Conservation (phyloP, 2,888 invertebrate species). For the Drosophila silvestris region DNA sequence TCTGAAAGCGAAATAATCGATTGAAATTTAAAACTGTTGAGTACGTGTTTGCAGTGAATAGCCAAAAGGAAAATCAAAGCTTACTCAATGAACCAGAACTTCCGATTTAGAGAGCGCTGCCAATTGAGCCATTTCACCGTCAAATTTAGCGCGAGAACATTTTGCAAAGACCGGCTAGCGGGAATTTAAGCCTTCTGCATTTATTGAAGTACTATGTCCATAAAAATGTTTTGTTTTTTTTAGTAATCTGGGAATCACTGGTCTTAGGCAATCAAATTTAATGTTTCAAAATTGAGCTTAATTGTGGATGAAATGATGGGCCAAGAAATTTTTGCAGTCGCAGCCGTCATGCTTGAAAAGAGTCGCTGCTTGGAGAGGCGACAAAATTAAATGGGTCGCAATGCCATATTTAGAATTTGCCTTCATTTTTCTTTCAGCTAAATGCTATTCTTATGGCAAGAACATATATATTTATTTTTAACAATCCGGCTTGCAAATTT, state of each 20-base stretch:
- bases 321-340: slow-evolving; percentile 23
- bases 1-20: slow-evolving; percentile 38
- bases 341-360: slow-evolving; percentile 49
- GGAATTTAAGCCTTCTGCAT: background rate
- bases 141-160: background rate
- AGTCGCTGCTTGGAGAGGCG: slow-evolving; percentile 39
- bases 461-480: slow-evolving; percentile 49
- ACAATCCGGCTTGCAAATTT: slow-evolving; percentile 56
- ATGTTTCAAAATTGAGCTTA: slow-evolving; percentile 73
- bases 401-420: slow-evolving; percentile 69
- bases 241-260: background rate
- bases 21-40: slow-evolving; percentile 14
- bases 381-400: slow-evolving; percentile 69
- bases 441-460: slow-evolving; percentile 52
- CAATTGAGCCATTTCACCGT: background rate
- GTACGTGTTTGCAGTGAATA: slow-evolving; percentile 21
- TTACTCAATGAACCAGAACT: slow-evolving; percentile 60
- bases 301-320: slow-evolving; percentile 60
- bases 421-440: slow-evolving; percentile 32
- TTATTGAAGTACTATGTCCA: background rate
- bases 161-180: background rate
- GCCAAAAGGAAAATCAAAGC: slow-evolving; percentile 26
- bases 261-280: slow-evolving; percentile 42
- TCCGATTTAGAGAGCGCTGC: background rate
- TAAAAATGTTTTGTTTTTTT: background rate